Percentiles rank a stretch among this genome's conserved stretches.
These are phyloP conservation scores for Phalangium opilio DNA, from an alignment of 2,888 invertebrate species.

Conservation along the genomic window DNA sequence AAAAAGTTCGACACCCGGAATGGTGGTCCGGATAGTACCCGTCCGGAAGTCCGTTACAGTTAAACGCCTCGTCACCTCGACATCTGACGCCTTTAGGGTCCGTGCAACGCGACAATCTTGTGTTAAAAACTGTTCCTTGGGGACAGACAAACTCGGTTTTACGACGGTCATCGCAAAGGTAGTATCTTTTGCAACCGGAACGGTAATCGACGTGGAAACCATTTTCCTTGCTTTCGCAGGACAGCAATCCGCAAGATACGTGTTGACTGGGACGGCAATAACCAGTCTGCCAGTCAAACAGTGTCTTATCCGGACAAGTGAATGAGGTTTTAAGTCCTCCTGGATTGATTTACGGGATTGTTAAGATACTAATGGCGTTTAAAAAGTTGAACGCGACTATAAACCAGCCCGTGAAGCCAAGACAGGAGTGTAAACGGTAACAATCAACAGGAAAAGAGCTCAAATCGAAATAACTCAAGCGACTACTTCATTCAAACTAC, in stretches of 20 bases:
- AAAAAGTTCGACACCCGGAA: slow-evolving; percentile 15
- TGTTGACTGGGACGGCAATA: slow-evolving; percentile 5
- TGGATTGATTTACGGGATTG: not conserved
- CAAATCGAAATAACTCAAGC: too few relatives aligned
- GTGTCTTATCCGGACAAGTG: slow-evolving; percentile 7
- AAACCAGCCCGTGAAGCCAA: not conserved
- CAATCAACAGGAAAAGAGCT: not conserved
- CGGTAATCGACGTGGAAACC: slow-evolving; percentile 16
- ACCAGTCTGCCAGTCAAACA: slow-evolving; percentile 15
- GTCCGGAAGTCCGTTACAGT: slow-evolving; percentile 17
- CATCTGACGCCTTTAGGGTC: slow-evolving; percentile 12
- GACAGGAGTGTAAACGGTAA: not conserved
- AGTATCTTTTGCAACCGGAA: slow-evolving; percentile 16
- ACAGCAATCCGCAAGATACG: slow-evolving; percentile 6
- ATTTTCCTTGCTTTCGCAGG: slow-evolving; percentile 16
- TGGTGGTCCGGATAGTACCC: slow-evolving; percentile 19
- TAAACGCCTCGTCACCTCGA: slow-evolving; percentile 5
- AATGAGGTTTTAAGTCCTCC: slow-evolving; percentile 9
- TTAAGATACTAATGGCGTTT: not conserved
- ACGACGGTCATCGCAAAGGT: slow-evolving; percentile 13
- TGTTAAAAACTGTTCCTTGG: slow-evolving; percentile 15
- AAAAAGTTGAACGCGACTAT: not conserved
- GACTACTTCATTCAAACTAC: too few relatives aligned
- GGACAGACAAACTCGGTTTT: slow-evolving; percentile 16
- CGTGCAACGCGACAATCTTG: slow-evolving; percentile 13